phyloP scores from a whole-genome alignment of 1,140 invertebrate species.

The Bombyx mori region ASM3026992v2 NC_085111.1:9158501-9159000 shows the following conservation, averaged over 20 bases:
- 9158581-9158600: not conserved
- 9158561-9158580: not conserved
- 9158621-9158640: not conserved
- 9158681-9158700: not conserved
- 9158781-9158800: conserved; percentile 76
- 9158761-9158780: conserved; percentile 78
- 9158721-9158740: conserved; percentile 17
- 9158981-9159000: conserved; percentile 40
- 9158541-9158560: not conserved
- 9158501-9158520: not conserved
- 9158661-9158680: not conserved
- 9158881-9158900: conserved; percentile 31
- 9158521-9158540: not conserved
- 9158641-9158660: not conserved
- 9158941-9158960: conserved; percentile 46
- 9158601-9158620: not conserved
- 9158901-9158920: conserved; percentile 39
- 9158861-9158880: conserved; percentile 46
- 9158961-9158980: conserved; percentile 37
- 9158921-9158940: conserved; percentile 51
- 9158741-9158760: conserved; percentile 76
- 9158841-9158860: conserved; percentile 14
- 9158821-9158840: conserved; percentile 5
- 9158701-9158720: conserved; percentile 1
- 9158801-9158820: conserved; percentile 74